phyloP scores from a whole-genome alignment of 2,888 invertebrate species.

The Pseudococcus viburni region DNA sequence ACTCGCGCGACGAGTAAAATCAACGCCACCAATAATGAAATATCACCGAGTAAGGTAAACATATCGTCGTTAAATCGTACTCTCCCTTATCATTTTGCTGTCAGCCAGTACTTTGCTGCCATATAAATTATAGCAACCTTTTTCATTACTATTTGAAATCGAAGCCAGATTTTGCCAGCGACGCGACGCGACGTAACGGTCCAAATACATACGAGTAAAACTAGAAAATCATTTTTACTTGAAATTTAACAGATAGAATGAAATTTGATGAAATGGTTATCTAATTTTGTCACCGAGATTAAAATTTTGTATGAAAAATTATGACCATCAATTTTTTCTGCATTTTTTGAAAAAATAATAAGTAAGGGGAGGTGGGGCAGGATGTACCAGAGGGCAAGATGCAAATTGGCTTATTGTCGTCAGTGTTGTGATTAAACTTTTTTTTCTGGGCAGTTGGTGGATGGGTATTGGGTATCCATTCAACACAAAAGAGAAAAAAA shows the following conservation, averaged over 20 bases:
- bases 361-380: too few relatives aligned
- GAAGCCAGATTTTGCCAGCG: neutral
- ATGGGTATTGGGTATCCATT: too few relatives aligned
- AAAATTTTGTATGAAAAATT: too few relatives aligned
- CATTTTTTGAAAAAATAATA: too few relatives aligned
- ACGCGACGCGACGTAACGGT: neutral
- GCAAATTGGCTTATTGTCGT: too few relatives aligned
- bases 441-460: too few relatives aligned
- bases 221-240: neutral
- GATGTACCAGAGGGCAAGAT: too few relatives aligned
- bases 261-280: too few relatives aligned
- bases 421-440: too few relatives aligned
- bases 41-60: slow-evolving; percentile 1
- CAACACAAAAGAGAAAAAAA: too few relatives aligned
- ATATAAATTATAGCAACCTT: neutral
- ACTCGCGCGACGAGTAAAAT: neutral
- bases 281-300: too few relatives aligned
- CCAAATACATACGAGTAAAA: neutral
- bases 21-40: slow-evolving; percentile 40
- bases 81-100: slow-evolving; percentile 16
- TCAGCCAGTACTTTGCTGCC: neutral
- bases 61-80: slow-evolving; percentile 23
- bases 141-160: neutral
- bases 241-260: neutral
- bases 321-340: too few relatives aligned